Percentiles rank a stretch among this genome's conserved stretches.
Conservation (phyloP, 2,797 vertebrate species). For the Phylloscopus collybita region DNA sequence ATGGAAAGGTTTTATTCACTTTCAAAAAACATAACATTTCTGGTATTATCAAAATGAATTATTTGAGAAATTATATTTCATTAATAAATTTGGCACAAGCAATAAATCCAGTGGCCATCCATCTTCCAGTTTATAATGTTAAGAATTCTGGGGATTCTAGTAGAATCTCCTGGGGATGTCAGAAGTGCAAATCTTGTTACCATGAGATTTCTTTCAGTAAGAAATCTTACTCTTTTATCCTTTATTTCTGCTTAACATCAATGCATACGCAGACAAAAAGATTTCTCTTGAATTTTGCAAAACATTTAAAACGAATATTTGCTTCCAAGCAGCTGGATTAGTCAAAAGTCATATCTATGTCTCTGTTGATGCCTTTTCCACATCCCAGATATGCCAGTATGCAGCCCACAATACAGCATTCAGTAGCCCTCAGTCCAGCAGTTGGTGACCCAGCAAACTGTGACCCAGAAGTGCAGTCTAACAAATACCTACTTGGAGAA, state of each 20-base stretch:
- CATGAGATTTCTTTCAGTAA: background rate
- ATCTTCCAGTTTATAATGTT: background rate
- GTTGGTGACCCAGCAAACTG: fast-evolving
- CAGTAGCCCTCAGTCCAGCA: background rate
- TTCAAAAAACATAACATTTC: background rate
- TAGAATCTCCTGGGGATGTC: background rate
- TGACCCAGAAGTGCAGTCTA: background rate
- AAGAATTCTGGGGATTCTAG: background rate
- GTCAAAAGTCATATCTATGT: background rate
- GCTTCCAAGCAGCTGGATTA: background rate
- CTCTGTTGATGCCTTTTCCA: background rate
- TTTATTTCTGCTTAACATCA: background rate
- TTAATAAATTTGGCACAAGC: background rate
- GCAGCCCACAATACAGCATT: background rate
- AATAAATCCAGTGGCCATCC: background rate
- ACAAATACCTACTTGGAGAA: background rate
- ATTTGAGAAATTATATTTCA: background rate
- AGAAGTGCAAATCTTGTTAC: background rate
- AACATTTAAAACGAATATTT: background rate
- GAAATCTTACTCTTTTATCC: background rate
- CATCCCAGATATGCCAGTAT: background rate
- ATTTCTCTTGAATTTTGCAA: background rate
- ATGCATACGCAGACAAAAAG: background rate
- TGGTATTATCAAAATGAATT: background rate
- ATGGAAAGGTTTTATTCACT: background rate